Evolutionary conservation across 92 coral and sea anemone genomes (phyloP).

Genomic region (Actinostola sp.): DNA sequence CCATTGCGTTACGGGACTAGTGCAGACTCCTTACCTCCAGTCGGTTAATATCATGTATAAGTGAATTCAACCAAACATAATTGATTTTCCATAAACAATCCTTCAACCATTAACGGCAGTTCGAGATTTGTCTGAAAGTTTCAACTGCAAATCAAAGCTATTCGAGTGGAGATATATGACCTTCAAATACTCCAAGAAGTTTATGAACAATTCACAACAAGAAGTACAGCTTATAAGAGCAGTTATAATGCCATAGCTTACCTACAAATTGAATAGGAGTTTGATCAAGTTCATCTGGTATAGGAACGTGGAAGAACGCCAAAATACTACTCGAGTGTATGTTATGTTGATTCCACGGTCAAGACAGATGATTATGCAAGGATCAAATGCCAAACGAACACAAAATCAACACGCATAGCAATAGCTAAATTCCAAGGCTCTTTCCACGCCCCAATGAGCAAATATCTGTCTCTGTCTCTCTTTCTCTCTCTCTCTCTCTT

Average conservation of each 20-base stretch:
- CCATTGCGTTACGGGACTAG: background rate
- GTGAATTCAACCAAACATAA: background rate
- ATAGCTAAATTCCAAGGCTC: conserved; percentile 55
- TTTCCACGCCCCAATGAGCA: conserved; percentile 74
- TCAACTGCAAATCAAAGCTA: background rate
- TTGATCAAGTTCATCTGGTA: background rate
- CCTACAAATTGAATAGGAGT: conserved; percentile 1
- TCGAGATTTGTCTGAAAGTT: background rate
- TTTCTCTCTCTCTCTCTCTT: background rate
- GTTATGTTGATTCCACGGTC: conserved; percentile 31
- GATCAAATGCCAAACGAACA: conserved; percentile 49
- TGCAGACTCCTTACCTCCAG: background rate
- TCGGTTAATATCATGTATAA: background rate
- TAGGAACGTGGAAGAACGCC: conserved; percentile 4
- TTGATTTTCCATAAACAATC: background rate
- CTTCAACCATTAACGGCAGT: background rate
- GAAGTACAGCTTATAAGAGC: background rate
- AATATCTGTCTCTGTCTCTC: conserved; percentile 62
- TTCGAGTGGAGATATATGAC: conserved; percentile 14
- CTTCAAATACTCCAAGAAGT: conserved; percentile 14
- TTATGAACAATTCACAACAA: conserved; percentile 6
- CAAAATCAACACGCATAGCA: conserved; percentile 60
- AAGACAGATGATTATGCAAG: conserved; percentile 67
- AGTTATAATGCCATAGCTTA: conserved; percentile 4
- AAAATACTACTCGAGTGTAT: conserved; percentile 9